Conservation (phyloP, 2,888 invertebrate genomes). For the Lathronympha strigana region DNA sequence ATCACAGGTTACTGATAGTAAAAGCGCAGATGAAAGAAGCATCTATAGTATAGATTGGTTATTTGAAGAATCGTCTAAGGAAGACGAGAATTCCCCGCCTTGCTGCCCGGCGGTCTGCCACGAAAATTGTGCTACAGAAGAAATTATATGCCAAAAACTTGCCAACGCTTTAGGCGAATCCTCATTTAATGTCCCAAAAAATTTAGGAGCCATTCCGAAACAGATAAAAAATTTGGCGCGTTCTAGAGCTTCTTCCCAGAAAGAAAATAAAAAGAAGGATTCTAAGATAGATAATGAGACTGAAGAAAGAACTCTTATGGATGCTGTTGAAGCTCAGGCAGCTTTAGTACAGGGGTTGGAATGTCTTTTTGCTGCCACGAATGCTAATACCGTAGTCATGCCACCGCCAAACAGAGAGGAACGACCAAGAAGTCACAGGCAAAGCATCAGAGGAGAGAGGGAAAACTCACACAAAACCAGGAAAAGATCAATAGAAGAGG, state of each 20-base stretch:
- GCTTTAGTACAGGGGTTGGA: conserved; percentile 83
- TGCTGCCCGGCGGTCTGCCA: conserved; percentile 20
- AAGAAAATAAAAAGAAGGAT: conserved; percentile 82
- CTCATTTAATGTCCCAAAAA: conserved; percentile 83
- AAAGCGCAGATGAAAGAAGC: conserved; percentile 75
- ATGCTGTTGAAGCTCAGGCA: conserved; percentile 82
- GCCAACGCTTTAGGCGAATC: conserved; percentile 72
- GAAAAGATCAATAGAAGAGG: conserved; percentile 84
- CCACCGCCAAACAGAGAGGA: conserved; percentile 74
- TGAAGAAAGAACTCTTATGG: conserved; percentile 73
- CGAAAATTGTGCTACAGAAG: conserved; percentile 52
- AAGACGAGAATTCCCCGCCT: conserved; percentile 49
- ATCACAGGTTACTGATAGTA: conserved; percentile 68
- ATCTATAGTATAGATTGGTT: conserved; percentile 80
- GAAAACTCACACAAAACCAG: conserved; percentile 74
- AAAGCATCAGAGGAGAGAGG: conserved; percentile 75
- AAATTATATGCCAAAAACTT: conserved; percentile 64
- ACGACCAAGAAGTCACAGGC: conserved; percentile 67
- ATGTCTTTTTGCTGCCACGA: conserved; percentile 79
- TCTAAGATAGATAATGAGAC: conserved; percentile 76
- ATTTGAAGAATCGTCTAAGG: conserved; percentile 69
- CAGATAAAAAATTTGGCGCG: conserved; percentile 84
- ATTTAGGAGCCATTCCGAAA: conserved; percentile 89
- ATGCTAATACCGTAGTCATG: conserved; percentile 79
- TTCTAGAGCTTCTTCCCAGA: conserved; percentile 83